Conservation (phyloP, 2,797 vertebrate species). For the Betta splendens region DNA sequence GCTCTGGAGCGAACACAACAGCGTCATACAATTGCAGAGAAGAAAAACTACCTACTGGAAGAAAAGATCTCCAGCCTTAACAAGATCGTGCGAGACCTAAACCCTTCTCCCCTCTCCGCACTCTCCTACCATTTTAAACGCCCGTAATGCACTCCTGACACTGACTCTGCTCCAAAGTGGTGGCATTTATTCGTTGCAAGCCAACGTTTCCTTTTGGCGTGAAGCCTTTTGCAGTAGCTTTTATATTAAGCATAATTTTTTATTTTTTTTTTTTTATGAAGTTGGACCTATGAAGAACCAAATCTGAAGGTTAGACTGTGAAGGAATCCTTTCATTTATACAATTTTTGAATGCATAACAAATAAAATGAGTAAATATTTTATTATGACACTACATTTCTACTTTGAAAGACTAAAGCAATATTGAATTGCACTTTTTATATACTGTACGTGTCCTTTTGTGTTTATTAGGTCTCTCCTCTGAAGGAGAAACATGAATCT, state of each 20-base stretch:
- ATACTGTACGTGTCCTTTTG: conserved; percentile 27
- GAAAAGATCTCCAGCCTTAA: conserved; percentile 94
- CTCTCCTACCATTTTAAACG: conserved; percentile 66
- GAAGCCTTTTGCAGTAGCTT: conserved; percentile 10
- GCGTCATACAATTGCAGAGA: conserved; percentile 87
- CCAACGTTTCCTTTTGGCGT: too few relatives aligned
- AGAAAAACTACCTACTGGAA: conserved; percentile 93
- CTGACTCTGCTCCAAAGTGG: not conserved
- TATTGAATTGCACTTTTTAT: conserved; percentile 52
- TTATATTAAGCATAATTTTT: conserved; percentile 14
- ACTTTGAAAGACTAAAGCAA: conserved; percentile 22
- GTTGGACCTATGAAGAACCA: conserved; percentile 17
- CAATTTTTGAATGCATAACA: conserved; percentile 8
- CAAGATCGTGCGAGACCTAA: conserved; percentile 88
- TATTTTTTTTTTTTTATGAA: not conserved
- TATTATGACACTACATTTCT: conserved; percentile 13
- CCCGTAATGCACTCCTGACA: not conserved
- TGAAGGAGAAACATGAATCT: conserved; percentile 8
- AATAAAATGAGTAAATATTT: conserved; percentile 17
- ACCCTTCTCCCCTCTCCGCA: conserved; percentile 74
- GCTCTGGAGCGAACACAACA: conserved; percentile 90
- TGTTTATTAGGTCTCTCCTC: conserved; percentile 12
- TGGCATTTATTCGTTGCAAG: conserved; percentile 1
- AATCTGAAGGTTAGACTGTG: conserved; percentile 23
- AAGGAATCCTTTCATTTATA: conserved; percentile 37